Conservation (phyloP, 2,113 vertebrate species). For the Lepus europaeus region DNA sequence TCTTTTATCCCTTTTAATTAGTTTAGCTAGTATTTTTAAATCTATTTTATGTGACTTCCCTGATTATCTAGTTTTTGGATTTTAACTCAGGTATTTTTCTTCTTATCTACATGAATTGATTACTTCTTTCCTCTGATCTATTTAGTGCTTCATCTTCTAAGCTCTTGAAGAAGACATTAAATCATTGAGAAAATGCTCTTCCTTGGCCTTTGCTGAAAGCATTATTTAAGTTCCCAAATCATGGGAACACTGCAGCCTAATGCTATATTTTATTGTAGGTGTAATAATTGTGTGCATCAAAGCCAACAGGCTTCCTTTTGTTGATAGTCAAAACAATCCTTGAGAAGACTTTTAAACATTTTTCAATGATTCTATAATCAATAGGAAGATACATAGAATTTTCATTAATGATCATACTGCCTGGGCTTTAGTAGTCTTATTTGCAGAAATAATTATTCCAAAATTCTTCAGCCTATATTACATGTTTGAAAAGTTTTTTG, state of each 20-base stretch:
- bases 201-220: background rate
- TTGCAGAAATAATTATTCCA: constrained; percentile 5
- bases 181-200: background rate
- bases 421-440: background rate
- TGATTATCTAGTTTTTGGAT: background rate
- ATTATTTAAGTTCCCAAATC: constrained; percentile 20
- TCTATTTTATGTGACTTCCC: background rate
- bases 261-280: background rate
- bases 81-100: constrained; percentile 25
- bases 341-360: constrained; percentile 16
- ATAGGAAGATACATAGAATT: background rate
- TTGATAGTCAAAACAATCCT: background rate
- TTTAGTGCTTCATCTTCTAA: constrained; percentile 22
- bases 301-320: background rate
- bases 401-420: background rate
- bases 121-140: background rate
- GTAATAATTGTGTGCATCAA: background rate
- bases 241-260: background rate
- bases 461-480: background rate
- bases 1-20: background rate
- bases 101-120: background rate
- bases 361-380: constrained; percentile 21
- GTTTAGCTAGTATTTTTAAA: background rate
- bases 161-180: constrained; percentile 50
- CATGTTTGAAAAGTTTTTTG: background rate